phyloP scores from a whole-genome alignment of 2,113 vertebrate species.

The Hypomesus transpacificus region DNA sequence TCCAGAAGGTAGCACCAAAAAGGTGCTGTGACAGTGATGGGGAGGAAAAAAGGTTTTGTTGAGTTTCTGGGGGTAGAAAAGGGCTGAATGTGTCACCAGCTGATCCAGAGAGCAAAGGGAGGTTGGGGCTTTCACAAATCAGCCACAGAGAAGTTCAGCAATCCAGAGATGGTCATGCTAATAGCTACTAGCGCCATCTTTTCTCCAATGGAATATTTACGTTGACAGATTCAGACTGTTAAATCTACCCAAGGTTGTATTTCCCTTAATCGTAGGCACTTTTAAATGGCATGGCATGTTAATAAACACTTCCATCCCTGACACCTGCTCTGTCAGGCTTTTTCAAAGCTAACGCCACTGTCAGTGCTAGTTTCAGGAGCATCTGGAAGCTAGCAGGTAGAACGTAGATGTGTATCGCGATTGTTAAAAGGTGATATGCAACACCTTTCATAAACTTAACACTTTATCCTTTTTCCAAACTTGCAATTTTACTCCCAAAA shows the following conservation, averaged over 20 bases:
- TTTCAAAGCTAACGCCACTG: no score
- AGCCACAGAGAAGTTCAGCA: no score
- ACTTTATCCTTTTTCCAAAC: slow-evolving; percentile 18
- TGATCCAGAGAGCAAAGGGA: background rate
- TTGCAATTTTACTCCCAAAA: slow-evolving; percentile 2
- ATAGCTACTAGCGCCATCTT: no score
- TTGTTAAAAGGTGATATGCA: slow-evolving; percentile 8
- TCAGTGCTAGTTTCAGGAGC: no score
- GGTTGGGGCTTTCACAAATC: background rate
- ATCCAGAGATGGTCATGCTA: no score
- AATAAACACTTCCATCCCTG: no score
- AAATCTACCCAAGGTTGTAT: no score
- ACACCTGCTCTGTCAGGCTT: no score
- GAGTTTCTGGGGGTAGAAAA: background rate
- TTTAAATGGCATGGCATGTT: no score
- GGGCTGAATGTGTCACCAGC: background rate
- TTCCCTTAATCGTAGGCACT: no score
- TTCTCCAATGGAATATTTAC: no score
- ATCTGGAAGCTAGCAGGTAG: background rate
- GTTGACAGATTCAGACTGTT: no score
- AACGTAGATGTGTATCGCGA: background rate
- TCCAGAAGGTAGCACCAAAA: background rate
- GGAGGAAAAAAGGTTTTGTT: background rate
- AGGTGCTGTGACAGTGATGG: background rate
- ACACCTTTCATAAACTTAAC: slow-evolving; percentile 6